A percentile compares a stretch with the other conserved stretches of the same genome.
phyloP scores from a whole-genome alignment of 1,140 invertebrate species.

The Ectropis grisescens region DNA sequence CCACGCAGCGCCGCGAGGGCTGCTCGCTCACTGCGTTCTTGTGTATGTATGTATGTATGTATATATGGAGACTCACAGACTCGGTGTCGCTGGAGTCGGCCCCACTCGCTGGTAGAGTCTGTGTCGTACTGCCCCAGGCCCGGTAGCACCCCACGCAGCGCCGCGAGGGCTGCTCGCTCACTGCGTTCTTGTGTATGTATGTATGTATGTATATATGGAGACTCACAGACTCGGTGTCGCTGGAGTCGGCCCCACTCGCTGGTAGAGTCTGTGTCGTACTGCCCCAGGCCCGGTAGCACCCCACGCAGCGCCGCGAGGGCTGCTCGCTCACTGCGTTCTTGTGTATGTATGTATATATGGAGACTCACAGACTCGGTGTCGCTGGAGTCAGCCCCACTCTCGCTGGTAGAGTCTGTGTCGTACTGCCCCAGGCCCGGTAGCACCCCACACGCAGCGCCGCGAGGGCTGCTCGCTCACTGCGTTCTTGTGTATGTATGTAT shows the following conservation, averaged over 20 bases:
- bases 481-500: too few relatives aligned
- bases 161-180: too few relatives aligned
- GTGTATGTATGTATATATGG: too few relatives aligned
- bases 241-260: conserved; percentile 78
- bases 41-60: not conserved
- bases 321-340: not conserved
- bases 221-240: conserved; percentile 62
- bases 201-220: not conserved
- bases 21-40: too few relatives aligned
- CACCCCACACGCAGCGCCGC: too few relatives aligned
- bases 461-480: too few relatives aligned
- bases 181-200: too few relatives aligned
- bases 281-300: conserved; percentile 82
- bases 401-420: not conserved
- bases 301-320: conserved; percentile 64
- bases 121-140: not conserved
- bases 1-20: too few relatives aligned
- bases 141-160: not conserved
- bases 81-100: not conserved
- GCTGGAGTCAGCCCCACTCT: too few relatives aligned
- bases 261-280: conserved; percentile 77
- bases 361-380: too few relatives aligned
- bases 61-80: not conserved
- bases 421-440: not conserved
- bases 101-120: not conserved